Percentiles rank a stretch among this genome's conserved stretches.
Evolutionary conservation across 2,888 invertebrate genomes (phyloP).

Genomic region (Dilophus febrilis): DNA sequence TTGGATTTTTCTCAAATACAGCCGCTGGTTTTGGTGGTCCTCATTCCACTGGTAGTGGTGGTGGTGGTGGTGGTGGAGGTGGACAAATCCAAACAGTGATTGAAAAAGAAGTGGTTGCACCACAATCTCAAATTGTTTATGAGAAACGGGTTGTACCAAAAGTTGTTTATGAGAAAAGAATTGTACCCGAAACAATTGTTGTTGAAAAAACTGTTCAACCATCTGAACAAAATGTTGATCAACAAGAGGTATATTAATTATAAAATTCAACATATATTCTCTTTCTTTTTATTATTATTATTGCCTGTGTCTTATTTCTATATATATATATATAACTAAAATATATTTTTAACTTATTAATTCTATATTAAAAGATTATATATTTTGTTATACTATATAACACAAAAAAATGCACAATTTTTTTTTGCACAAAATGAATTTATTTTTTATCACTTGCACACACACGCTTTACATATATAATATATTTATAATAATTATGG

Average conservation of each 20-base stretch:
- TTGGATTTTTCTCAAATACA: slow-evolving; percentile 8
- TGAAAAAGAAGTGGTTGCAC: slow-evolving; percentile 20
- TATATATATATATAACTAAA: too few species aligned
- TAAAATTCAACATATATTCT: too few species aligned
- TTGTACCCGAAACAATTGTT: not conserved
- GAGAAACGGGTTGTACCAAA: slow-evolving; percentile 1
- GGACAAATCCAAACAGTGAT: slow-evolving; percentile 20
- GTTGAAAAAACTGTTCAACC: not conserved
- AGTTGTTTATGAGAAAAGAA: slow-evolving; percentile 2
- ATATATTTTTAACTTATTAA: too few species aligned
- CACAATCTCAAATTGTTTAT: not conserved
- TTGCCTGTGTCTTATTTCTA: too few species aligned
- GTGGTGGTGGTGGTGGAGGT: not conserved
- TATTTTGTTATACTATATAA: too few species aligned
- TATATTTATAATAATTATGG: too few species aligned
- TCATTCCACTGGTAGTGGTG: not conserved
- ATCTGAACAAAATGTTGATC: not conserved
- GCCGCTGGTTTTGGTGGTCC: slow-evolving; percentile 5
- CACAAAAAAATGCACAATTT: too few species aligned
- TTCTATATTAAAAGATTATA: too few species aligned
- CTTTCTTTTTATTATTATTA: too few species aligned
- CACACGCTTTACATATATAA: too few species aligned
- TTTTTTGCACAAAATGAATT: too few species aligned
- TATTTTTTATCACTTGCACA: too few species aligned
- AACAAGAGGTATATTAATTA: not conserved